These are phyloP conservation scores for Borostomias antarcticus DNA, from an alignment of 2,797 vertebrate species.

Conservation along the genomic window DNA sequence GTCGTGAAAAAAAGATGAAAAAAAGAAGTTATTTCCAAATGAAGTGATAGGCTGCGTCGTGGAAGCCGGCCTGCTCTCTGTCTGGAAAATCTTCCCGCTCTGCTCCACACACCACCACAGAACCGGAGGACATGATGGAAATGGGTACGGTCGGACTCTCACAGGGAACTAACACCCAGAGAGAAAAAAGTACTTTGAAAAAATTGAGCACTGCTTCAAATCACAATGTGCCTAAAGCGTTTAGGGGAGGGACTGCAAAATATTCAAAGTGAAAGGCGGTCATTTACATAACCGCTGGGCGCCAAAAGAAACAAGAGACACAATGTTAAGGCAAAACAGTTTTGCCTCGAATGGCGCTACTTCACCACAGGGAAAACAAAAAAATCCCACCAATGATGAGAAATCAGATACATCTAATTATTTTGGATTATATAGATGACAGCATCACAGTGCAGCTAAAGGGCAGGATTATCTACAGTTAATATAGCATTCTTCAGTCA, in stretches of 20 bases:
- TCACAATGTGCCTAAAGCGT: slow-evolving; percentile 57
- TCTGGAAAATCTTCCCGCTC: slow-evolving; percentile 65
- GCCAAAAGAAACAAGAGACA: slow-evolving; percentile 72
- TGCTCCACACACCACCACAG: slow-evolving; percentile 52
- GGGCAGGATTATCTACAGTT: not conserved
- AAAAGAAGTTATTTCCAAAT: slow-evolving; percentile 68
- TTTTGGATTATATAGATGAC: slow-evolving; percentile 32
- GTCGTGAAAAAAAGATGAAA: too few relatives aligned
- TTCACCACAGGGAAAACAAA: slow-evolving; percentile 32
- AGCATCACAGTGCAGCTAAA: slow-evolving; percentile 11
- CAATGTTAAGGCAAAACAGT: slow-evolving; percentile 48
- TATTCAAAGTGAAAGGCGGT: slow-evolving; percentile 70
- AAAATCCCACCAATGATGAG: not conserved
- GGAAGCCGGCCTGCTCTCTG: slow-evolving; percentile 60
- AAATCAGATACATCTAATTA: slow-evolving; percentile 28
- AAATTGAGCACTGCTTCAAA: slow-evolving; percentile 56
- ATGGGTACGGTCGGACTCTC: slow-evolving; percentile 52
- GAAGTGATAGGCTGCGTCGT: slow-evolving; percentile 68
- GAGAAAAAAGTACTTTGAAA: slow-evolving; percentile 53
- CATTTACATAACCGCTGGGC: slow-evolving; percentile 71
- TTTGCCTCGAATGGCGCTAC: slow-evolving; percentile 50
- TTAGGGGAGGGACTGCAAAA: slow-evolving; percentile 63
- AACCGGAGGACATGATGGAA: slow-evolving; percentile 51
- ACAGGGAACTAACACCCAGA: slow-evolving; percentile 65
- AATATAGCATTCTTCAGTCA: too few relatives aligned